Evolutionary conservation across 2,113 vertebrate species (phyloP), one percentile per base, ranked within the genome.

Genomic region (Notarius quadriscutis): DNA sequence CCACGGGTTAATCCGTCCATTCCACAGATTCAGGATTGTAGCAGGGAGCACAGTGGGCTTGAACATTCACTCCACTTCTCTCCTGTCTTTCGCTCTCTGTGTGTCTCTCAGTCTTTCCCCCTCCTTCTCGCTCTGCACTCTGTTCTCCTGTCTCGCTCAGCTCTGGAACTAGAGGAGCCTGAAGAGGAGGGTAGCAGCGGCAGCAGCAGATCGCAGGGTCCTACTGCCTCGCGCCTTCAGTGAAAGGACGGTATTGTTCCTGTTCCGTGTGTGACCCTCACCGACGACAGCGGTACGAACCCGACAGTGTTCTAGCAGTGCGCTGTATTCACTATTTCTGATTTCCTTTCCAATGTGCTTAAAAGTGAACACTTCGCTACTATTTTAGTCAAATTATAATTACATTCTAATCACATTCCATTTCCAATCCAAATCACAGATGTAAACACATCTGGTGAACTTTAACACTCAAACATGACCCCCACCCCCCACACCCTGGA

Each of bases 191-290:
- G 83, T 89, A 71, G 88, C 88, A 57, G 89, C 69, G 51, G 81
- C 50, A 8, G 69, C 34, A 10, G 88, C 82, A 63, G 50, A 90
- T 93, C 62, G 85, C 94, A 93, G 94, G 95, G 95, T 96, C 95
- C 94, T 95, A 96, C 92, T 90, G 88, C 81, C 91, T 71, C 83
- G 9, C 9, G 57, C 0, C 30, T 92, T 91, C 84, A 83, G 87
- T 87, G 89, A 91, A 88, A 91, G 90, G 87, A 91, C 87, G 87
- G 83, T 55, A 89, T 89, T 90, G 87, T 89, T 89, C 78, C n/a
- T 90, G 79, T 90, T 89, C 82, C 22, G 11, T 41, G 53, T 62
- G 41, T 10, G 63, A 81, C 74, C 80, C 41, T 7, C 55, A 53
- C 55, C 48, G 51, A 74, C 27, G 80, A 87, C 17, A 41, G 69